Base-by-base conservation (phyloP, 2,113 vertebrate species). In the Gnathonemus longibarbis region DNA sequence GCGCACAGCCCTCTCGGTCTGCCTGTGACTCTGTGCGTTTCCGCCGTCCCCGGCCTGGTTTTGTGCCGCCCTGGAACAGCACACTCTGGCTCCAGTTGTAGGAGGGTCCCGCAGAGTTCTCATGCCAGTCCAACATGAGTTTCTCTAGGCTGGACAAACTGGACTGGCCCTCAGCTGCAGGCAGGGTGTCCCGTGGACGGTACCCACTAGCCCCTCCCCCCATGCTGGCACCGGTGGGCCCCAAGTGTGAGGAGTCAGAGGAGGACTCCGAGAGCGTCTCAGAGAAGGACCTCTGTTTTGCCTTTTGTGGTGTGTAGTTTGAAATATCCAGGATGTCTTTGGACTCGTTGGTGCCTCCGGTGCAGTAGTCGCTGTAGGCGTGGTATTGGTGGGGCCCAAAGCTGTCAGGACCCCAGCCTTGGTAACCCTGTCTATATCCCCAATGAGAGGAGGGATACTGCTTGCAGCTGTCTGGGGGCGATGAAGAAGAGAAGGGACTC, bases 1-100 rank as follows among this genome's bases (percentile, higher is more conserved):
- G 93, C 85, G 97, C 96, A 5, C 96, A 95, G 13, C 96, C 94
- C 88, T 99, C 98, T 90, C 94, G 95, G 0, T 99, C 98, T 48
- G 85, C 90, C 0, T 97, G 98, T 83, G 96, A 93, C 50, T 99
- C 98, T 80, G 97, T 96, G 91, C 97, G 97, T 98, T 99, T 99
- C 95, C 98, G 96, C 39, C 98, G 95, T 46, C 98, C 98, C 0
- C 98, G 97, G 3, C 97, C 97, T 0, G 97, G 97, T 94, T 99
- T 99, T n/a, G 97, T 96, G 83, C 95, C 97, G 0, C 98, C 97
- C 93, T 99, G 98, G 94, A 99, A 99, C 89, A 99, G 97, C 89
- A 99, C 98, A 0, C 97, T 99, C 95, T 99, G 98, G 95, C 98
- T 99, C 98, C 98, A 99, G 96, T 98, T 99, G 93, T 99, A 99